These are phyloP conservation scores for Sturnus vulgaris DNA, from an alignment of 2,113 vertebrate species.

Conservation along the genomic window DNA sequence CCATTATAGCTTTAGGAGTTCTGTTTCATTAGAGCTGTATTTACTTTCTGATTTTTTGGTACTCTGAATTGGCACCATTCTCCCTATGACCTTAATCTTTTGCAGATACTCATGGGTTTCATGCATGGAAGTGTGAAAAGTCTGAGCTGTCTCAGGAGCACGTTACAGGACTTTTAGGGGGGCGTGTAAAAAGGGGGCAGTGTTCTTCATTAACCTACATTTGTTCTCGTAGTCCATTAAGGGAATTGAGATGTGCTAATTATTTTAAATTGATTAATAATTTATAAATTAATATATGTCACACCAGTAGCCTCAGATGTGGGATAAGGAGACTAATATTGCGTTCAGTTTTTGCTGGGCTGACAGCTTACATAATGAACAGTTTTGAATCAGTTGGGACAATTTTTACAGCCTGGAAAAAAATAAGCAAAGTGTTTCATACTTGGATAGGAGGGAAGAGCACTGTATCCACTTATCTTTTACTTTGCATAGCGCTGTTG, in stretches of 20 bases:
- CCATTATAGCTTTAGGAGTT: slow-evolving; percentile 11
- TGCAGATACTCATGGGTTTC: not conserved
- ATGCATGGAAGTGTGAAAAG: not conserved
- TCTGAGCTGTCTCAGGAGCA: not conserved
- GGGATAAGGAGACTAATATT: not conserved
- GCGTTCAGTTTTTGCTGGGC: not conserved
- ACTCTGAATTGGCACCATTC: slow-evolving; percentile 20
- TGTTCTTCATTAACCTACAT: not conserved
- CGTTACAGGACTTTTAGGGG: not conserved
- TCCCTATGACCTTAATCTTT: not conserved
- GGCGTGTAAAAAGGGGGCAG: not conserved
- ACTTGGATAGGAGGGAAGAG: not conserved
- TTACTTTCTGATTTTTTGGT: slow-evolving; percentile 30
- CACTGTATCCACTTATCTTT: not conserved
- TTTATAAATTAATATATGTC: not conserved
- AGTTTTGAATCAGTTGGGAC: not conserved
- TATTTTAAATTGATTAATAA: not conserved
- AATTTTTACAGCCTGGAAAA: not conserved
- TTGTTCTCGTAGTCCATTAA: not conserved
- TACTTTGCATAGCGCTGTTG: not conserved
- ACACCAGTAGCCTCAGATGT: not conserved
- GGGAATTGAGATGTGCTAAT: not conserved
- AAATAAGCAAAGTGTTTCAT: not conserved
- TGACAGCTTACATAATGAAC: not conserved
- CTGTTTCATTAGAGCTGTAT: slow-evolving; percentile 3